phyloP scores from a whole-genome alignment of 2,797 vertebrate genomes.

The Sebastes minor region DNA sequence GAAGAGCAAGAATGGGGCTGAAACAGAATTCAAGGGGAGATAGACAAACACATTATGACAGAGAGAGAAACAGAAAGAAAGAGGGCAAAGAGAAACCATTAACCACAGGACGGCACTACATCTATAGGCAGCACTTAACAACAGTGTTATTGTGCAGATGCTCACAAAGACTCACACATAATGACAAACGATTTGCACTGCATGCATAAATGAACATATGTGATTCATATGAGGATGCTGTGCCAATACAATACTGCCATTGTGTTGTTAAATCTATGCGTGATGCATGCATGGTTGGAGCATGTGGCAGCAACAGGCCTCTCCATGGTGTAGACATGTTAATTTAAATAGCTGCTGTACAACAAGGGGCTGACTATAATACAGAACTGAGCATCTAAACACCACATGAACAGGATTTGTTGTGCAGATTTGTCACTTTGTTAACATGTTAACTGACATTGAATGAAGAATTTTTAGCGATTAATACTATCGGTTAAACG shows the following conservation, averaged over 20 bases:
- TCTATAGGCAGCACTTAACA: slow-evolving; percentile 1
- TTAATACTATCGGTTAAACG: too few species aligned
- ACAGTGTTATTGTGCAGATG: not conserved
- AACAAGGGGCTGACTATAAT: not conserved
- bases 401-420: not conserved
- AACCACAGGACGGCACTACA: not conserved
- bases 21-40: slow-evolving; percentile 24
- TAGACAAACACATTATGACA: slow-evolving; percentile 25
- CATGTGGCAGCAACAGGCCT: not conserved
- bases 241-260: not conserved
- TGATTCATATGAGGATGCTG: not conserved
- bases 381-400: not conserved
- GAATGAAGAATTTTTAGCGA: too few species aligned
- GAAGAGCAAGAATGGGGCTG: slow-evolving; percentile 15
- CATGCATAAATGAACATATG: not conserved
- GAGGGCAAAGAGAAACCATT: not conserved
- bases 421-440: not conserved
- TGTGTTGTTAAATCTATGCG: not conserved
- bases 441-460: not conserved
- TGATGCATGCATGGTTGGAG: not conserved
- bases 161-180: not conserved
- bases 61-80: not conserved
- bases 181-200: not conserved
- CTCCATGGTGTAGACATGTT: not conserved
- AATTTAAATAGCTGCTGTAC: not conserved